Evolutionary conservation across 2,113 vertebrate genomes (phyloP), one percentile per base, ranked within the genome.

Genomic region (Geothlypis trichas): DNA sequence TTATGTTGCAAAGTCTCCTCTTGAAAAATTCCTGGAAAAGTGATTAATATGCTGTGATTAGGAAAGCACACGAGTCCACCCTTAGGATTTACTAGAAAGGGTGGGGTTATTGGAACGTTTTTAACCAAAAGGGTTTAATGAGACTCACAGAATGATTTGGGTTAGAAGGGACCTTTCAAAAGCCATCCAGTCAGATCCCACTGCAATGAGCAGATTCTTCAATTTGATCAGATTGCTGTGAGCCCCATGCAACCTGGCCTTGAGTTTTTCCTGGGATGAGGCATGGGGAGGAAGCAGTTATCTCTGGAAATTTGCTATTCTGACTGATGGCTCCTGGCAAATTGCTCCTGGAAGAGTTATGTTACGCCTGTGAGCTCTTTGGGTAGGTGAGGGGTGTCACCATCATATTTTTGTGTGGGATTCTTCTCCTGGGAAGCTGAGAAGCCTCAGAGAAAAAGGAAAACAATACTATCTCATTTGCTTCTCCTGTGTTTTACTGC

Each of bases 1-100:
- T 67, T 74, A 24, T 46, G 39, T 55, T 39, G 30, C 67, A 73
- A 51, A 15, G 12, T 17, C 6, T 72, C 37, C 18, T 78, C 69
- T 75, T 79, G 26, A 26, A 85, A 62, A 79, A 85, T 91, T 93
- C 76, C 79, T 89, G 77, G 86, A 83, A 89, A 89, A 83, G 41
- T 21, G 39, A 42, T 44, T 44, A 86, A 23, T 87, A 14, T 0
- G 1, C 18, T 76, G 18, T 1, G 2, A 58, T 73, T 17, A 75
- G 33, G 59, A 71, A 90, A 77, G 28, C 41, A 80, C 18, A 13
- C 0, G 0, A 55, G 11, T 62, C 26, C 49, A 47, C 28, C 13
- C 35, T 71, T 27, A 54, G 59, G 66, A 67, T 39, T 69, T 3
- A 3, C 15, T 61, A 46, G n/a, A 71, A 69, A 84, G 22, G 57